phyloP scores from a whole-genome alignment of 2,113 vertebrate species.

The Podilymbus podiceps region DNA sequence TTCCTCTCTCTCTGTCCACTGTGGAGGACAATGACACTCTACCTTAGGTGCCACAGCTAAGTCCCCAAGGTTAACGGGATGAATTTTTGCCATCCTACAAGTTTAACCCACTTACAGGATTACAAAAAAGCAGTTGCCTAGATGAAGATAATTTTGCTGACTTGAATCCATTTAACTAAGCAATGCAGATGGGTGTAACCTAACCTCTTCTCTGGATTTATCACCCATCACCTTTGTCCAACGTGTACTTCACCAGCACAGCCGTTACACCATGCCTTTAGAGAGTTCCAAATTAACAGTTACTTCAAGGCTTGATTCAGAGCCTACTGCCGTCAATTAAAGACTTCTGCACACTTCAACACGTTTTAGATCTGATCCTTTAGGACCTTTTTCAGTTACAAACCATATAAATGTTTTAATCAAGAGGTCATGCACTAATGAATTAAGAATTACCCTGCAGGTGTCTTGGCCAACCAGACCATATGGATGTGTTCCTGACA shows the following conservation, averaged over 20 bases:
- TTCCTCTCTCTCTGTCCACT: not conserved
- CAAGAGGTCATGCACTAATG: not conserved
- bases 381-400: not conserved
- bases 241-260: not conserved
- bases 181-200: not conserved
- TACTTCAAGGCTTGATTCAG: not conserved
- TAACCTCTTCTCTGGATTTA: not conserved
- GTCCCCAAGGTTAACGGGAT: not conserved
- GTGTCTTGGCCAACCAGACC: not conserved
- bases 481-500: not conserved
- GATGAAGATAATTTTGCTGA: not conserved
- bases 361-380: not conserved
- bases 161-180: not conserved
- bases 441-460: not conserved
- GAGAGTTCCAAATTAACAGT: not conserved
- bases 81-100: not conserved
- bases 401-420: not conserved
- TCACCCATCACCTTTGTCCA: not conserved
- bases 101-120: not conserved
- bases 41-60: not conserved
- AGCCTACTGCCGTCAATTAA: not conserved
- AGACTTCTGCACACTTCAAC: not conserved
- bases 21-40: not conserved
- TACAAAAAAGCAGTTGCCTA: not conserved
- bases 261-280: not conserved